Evolutionary conservation across 2,113 vertebrate genomes (phyloP), one percentile per base, ranked within the genome.

Genomic region (Ammodytes dubius): DNA sequence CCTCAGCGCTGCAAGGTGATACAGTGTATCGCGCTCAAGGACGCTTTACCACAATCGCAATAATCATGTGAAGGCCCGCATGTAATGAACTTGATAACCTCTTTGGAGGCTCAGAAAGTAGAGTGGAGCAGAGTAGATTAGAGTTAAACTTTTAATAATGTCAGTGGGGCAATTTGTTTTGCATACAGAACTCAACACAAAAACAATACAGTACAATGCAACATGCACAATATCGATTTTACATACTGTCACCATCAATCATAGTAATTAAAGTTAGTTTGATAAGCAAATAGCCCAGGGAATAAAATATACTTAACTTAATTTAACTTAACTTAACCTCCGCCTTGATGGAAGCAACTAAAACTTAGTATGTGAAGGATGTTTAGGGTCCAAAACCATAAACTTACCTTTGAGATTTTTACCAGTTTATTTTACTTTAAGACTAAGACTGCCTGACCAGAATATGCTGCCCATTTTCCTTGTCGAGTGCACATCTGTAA

Each of bases 401-500:
- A 15, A 15, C 4, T 52, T 5, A 15, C 49, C 13, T 52, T 52
- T 52, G 49, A 52, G 13, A 6, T 15, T 52, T 17, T 52, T 52
- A 6, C 14, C 14, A 17, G 13, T 52, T 14, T 52, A 2, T 52
- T 52, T 17, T 15, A 15, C 6, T 17, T 52, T 17, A 52, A 4
- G 15, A 52, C 14, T 52, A 17, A 50, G 13, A 50, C 49, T 14
- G 49, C 49, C 49, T 14, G 6, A 50, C 49, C 49, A 50, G 49
- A 27, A 27, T 27, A 27, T 27, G 27, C 27, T 5, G 5, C 54
- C 65, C 11, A 3, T 66, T 37, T 39, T 50, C 45, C 43, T 71
- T 14, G 56, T 14, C 11, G 8, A 63, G 61, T 0, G 69, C 77
- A 88, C 87, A 87, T 83, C 88, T 88, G 88, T 82, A 86, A 73